These are phyloP conservation scores for Apis dorsata DNA, from an alignment of 1,140 invertebrate species.

Conservation along the genomic window DNA sequence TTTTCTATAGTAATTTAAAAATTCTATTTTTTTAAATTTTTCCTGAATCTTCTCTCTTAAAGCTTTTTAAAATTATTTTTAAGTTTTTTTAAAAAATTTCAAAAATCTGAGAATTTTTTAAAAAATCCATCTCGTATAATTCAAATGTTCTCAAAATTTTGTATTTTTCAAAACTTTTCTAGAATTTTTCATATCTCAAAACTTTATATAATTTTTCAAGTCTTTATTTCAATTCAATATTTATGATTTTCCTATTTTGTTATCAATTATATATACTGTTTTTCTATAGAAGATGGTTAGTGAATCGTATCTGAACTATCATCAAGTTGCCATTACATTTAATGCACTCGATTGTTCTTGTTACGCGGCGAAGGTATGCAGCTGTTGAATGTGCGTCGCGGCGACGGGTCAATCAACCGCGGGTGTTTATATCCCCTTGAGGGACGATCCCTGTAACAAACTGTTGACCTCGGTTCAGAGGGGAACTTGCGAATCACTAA, in stretches of 20 bases:
- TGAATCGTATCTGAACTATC: slow-evolving; percentile 9
- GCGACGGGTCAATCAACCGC: slow-evolving; percentile 62
- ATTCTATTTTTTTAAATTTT: too few species aligned
- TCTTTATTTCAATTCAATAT: too few species aligned
- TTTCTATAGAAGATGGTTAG: background rate
- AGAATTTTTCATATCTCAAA: too few species aligned
- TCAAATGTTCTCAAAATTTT: too few species aligned
- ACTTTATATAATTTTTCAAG: too few species aligned
- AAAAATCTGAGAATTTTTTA: too few species aligned
- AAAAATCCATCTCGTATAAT: too few species aligned
- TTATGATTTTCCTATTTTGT: background rate
- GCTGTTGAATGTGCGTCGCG: slow-evolving; percentile 34
- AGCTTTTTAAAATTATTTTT: too few species aligned
- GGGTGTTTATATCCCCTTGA: slow-evolving; percentile 58
- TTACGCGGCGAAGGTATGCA: slow-evolving; percentile 33
- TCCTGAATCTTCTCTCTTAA: too few species aligned
- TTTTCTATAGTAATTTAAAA: too few species aligned
- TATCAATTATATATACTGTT: background rate
- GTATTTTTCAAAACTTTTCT: too few species aligned
- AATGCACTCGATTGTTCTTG: slow-evolving; percentile 42
- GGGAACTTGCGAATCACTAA: slow-evolving; percentile 55
- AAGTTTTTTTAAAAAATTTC: too few species aligned
- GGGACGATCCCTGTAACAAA: slow-evolving; percentile 60
- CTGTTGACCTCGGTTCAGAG: slow-evolving; percentile 63
- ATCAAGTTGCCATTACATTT: slow-evolving; percentile 35